These are phyloP conservation scores for Pollimyrus isidori DNA, from an alignment of 2,113 vertebrate species.

Conservation along the genomic window DNA sequence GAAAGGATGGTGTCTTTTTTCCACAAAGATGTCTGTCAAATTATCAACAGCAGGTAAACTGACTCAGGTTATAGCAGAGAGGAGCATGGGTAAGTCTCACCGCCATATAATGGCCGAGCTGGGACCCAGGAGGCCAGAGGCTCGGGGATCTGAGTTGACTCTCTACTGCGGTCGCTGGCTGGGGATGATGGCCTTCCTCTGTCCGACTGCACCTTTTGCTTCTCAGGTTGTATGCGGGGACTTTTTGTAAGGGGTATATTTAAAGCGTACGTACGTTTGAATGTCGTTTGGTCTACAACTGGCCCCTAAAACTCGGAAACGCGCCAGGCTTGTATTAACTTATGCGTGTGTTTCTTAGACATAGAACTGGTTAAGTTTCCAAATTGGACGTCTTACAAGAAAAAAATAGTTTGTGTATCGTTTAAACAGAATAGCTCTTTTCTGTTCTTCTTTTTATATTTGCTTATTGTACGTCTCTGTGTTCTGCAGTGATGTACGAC, in stretches of 20 bases:
- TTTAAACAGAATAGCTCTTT: background rate
- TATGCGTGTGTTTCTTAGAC: background rate
- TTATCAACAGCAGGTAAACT: slow-evolving; percentile 75
- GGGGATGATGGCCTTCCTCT: background rate
- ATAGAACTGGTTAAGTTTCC: background rate
- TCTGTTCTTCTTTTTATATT: background rate
- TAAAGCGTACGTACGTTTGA: background rate
- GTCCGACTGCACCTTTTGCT: background rate
- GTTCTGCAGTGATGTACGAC: background rate
- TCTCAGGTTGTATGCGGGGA: slow-evolving; percentile 46
- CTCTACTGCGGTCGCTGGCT: too few relatives aligned
- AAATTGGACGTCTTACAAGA: background rate
- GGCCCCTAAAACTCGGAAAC: background rate
- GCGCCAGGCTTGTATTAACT: background rate
- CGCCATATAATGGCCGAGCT: slow-evolving; percentile 43
- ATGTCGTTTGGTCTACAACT: background rate
- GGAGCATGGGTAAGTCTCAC: slow-evolving; percentile 24
- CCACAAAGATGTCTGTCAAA: slow-evolving; percentile 51
- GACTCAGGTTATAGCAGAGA: slow-evolving; percentile 29
- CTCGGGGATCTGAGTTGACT: background rate
- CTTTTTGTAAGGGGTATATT: background rate
- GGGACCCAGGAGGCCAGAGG: slow-evolving; percentile 24
- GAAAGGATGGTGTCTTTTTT: slow-evolving; percentile 52
- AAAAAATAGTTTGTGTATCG: background rate
- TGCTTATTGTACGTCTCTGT: background rate